Percentiles rank a stretch among this genome's conserved stretches.
These are phyloP conservation scores for Polydrusus pterygomalis DNA, from an alignment of 2,888 invertebrate species.

Conservation along the genomic window DNA sequence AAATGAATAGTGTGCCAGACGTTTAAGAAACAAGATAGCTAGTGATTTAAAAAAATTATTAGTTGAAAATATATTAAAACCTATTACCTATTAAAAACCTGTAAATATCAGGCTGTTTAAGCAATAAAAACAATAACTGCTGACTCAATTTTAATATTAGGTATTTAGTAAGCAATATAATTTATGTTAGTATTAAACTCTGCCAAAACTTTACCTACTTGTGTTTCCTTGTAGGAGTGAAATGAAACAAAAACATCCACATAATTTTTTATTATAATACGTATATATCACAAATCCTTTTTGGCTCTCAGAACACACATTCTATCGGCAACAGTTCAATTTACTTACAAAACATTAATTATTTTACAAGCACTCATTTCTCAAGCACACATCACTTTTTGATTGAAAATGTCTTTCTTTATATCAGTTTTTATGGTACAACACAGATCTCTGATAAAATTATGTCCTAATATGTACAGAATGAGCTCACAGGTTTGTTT, in stretches of 20 bases:
- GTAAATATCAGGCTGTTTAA: not conserved
- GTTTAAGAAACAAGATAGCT: not conserved
- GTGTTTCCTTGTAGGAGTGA: slow-evolving; percentile 39
- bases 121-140: slow-evolving; percentile 9
- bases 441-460: slow-evolving; percentile 71
- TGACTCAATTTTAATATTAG: slow-evolving; percentile 25
- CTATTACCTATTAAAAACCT: too few relatives aligned
- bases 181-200: slow-evolving; percentile 16
- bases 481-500: slow-evolving; percentile 67
- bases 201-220: slow-evolving; percentile 26
- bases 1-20: not conserved
- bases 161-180: slow-evolving; percentile 24
- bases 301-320: slow-evolving; percentile 82
- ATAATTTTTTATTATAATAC: slow-evolving; percentile 75
- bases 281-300: slow-evolving; percentile 85
- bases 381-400: slow-evolving; percentile 68
- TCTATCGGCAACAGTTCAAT: slow-evolving; percentile 73
- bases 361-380: slow-evolving; percentile 65
- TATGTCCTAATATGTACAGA: slow-evolving; percentile 70
- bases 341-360: slow-evolving; percentile 70
- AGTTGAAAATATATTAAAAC: too few relatives aligned
- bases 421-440: slow-evolving; percentile 66
- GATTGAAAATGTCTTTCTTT: slow-evolving; percentile 61
- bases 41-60: not conserved
- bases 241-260: slow-evolving; percentile 67